Evolutionary conservation across 2,888 invertebrate genomes (phyloP).

Genomic region (Deilephila elpenor): DNA sequence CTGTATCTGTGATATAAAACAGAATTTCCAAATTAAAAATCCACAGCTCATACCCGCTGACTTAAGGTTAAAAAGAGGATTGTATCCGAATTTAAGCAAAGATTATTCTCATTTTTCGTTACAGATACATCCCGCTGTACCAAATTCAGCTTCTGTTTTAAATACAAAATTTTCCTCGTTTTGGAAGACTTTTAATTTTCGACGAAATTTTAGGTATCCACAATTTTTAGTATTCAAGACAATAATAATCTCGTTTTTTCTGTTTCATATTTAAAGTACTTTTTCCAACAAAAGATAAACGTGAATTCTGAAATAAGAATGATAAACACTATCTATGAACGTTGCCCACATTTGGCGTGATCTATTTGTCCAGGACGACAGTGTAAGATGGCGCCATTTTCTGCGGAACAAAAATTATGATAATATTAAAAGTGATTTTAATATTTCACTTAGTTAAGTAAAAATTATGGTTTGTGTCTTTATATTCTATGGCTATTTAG

Average conservation of each 20-base stretch:
- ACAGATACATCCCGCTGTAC: neutral
- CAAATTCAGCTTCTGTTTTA: neutral
- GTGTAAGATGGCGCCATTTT: neutral
- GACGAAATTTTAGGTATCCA: neutral
- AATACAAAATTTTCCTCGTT: neutral
- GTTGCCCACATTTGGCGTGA: conserved; percentile 1
- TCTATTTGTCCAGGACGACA: neutral
- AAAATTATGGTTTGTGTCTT: too few relatives aligned
- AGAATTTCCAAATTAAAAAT: too few relatives aligned
- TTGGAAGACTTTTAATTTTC: conserved; percentile 7
- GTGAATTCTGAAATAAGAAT: neutral
- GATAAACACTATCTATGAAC: conserved; percentile 16
- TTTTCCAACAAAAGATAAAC: conserved; percentile 5
- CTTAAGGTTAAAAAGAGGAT: too few relatives aligned
- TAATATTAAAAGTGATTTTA: neutral
- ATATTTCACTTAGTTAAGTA: neutral
- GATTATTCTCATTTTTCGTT: too few relatives aligned
- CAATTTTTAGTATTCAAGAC: neutral
- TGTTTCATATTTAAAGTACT: neutral
- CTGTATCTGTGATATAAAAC: too few relatives aligned
- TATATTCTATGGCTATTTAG: too few relatives aligned
- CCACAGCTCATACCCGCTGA: too few relatives aligned
- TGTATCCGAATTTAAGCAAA: too few relatives aligned
- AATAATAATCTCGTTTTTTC: neutral
- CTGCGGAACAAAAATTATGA: neutral